Evolutionary conservation across 2,888 invertebrate species (phyloP), one percentile per base, ranked within the genome.

Genomic region (Clitarchus hookeri): DNA sequence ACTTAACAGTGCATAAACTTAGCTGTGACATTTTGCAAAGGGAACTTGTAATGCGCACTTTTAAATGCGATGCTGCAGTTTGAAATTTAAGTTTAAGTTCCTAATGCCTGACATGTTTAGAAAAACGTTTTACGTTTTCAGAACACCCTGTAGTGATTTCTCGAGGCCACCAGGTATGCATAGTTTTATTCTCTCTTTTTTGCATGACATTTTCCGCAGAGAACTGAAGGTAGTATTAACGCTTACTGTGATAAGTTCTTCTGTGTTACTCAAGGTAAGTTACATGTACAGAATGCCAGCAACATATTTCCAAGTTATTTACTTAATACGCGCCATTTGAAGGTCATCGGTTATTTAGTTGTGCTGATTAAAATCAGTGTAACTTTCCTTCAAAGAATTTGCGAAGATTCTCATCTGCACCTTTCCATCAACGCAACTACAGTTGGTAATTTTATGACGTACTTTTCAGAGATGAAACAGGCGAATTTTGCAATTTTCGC

Each of bases 101-200:
- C 36, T 65, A 23, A 19, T 65, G n/a, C 65, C 65, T 23, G 19
- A n/a, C 65, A 65, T 65, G 8, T 65, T n/a, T 65, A 23, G 11
- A n/a, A 65, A 19, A 19, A 65, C n/a, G 0, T 23, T n/a, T 65
- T 65, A 65, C 65, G 65, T 65, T 65, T 65, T 65, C 65, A 65
- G 65, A 65, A 65, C 65, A 65, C 0, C 65, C n/a, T 65, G 19
- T 16, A 65, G 65, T 19, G n/a, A 65, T 65, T 36, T 65, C 8
- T 65, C 65, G 65, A 65, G 65, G 65, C n/a, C 65, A 23, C 65
- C 65, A 65, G 65, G 65, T 65, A 65, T 19, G 65, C 65, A 65
- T 65, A 4, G 65, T 65, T 65, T 65, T 65, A n/a, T 19, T n/a
- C 16, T 16, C 16, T 9, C 16, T 65, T 19, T 6, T 65, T 65